These are phyloP conservation scores for Macrobrachium nipponense DNA, from an alignment of 1,140 invertebrate genomes.

Conservation along the genomic window DNA sequence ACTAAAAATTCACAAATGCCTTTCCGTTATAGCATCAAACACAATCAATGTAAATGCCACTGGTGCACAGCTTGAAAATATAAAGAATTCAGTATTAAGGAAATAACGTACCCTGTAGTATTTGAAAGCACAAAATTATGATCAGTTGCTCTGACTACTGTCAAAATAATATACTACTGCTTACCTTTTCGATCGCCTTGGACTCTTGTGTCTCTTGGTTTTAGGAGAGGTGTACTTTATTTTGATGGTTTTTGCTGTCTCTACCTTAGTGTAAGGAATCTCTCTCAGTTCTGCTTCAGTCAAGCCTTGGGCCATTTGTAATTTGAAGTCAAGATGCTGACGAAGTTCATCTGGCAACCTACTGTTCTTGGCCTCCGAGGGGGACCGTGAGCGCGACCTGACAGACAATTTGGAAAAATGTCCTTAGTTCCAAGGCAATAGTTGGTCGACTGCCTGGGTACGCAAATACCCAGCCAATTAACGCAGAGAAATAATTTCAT, in stretches of 20 bases:
- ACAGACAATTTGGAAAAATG: not conserved
- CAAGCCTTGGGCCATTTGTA: constrained; percentile 90
- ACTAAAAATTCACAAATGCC: too few species aligned
- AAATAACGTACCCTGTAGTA: too few species aligned
- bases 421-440: too few species aligned
- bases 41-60: too few species aligned
- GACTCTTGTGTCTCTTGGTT: constrained; percentile 69
- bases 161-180: not conserved
- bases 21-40: too few species aligned
- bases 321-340: constrained; percentile 86
- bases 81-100: too few species aligned
- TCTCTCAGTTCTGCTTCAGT: constrained; percentile 88
- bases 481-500: too few species aligned
- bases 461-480: too few species aligned
- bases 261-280: constrained; percentile 92
- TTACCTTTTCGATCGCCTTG: constrained; percentile 64
- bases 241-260: constrained; percentile 68
- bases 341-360: constrained; percentile 78
- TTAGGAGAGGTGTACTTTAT: constrained; percentile 62
- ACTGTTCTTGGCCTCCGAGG: constrained; percentile 70
- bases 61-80: too few species aligned
- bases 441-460: too few species aligned
- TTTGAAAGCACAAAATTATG: not conserved
- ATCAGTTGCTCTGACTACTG: constrained; percentile 40
- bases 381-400: constrained; percentile 77